These are phyloP conservation scores for Resseliella maxima DNA, from an alignment of 2,888 invertebrate genomes.

Conservation along the genomic window DNA sequence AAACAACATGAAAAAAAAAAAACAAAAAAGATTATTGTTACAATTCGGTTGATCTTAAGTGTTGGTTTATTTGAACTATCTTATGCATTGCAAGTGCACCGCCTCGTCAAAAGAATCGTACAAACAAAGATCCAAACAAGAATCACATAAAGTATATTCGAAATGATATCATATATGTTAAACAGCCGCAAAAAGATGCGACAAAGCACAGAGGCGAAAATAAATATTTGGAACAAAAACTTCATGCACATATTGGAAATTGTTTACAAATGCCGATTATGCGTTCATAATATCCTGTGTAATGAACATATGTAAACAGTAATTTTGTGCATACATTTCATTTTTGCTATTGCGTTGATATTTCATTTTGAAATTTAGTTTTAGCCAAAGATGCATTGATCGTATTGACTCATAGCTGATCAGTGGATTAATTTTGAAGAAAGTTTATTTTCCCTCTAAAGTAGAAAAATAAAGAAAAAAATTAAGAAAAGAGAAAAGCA, in stretches of 20 bases:
- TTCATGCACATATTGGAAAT: neutral
- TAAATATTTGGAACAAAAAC: neutral
- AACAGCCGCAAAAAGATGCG: neutral
- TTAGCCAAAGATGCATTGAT: no score
- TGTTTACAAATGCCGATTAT: constrained; percentile 29
- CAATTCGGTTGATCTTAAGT: neutral
- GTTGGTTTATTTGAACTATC: neutral
- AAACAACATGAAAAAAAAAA: neutral
- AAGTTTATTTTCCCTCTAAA: no score
- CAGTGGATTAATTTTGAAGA: no score
- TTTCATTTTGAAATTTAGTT: no score
- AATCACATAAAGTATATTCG: neutral
- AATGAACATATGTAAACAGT: neutral
- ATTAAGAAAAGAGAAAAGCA: neutral
- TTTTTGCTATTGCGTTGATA: no score
- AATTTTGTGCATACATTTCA: neutral
- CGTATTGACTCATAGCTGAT: no score
- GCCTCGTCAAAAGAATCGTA: neutral
- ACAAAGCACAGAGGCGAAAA: neutral
- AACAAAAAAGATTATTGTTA: neutral
- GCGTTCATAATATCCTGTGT: neutral
- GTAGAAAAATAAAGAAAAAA: neutral
- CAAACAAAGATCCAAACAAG: neutral
- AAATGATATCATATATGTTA: neutral
- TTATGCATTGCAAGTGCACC: neutral